These are phyloP conservation scores for Polydrusus pterygomalis DNA, from an alignment of 2,888 invertebrate species.

Conservation along the genomic window DNA sequence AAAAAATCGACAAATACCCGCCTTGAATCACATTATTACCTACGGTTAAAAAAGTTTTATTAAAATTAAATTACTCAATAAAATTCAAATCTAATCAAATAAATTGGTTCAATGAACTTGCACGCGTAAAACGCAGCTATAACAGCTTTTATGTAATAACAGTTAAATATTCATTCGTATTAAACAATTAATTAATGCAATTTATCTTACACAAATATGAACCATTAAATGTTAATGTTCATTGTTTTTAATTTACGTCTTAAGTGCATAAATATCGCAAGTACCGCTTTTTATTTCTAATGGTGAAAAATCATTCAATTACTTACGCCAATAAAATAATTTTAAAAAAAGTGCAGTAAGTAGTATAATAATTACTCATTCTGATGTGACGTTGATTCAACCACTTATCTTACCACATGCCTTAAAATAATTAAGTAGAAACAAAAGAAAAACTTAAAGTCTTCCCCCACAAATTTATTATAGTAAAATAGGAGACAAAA, in stretches of 20 bases:
- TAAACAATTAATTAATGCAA: slow-evolving; percentile 49
- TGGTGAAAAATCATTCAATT: not conserved
- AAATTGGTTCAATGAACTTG: slow-evolving; percentile 35
- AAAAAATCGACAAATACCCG: no score
- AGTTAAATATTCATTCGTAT: slow-evolving; percentile 48
- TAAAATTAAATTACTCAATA: slow-evolving; percentile 20
- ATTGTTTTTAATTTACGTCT: slow-evolving; percentile 15
- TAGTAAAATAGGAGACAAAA: no score
- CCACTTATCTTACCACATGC: no score
- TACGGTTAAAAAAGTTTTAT: no score
- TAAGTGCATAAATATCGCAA: slow-evolving; percentile 3
- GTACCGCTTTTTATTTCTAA: not conserved
- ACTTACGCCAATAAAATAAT: not conserved
- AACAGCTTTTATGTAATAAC: slow-evolving; percentile 50
- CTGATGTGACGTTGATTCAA: no score
- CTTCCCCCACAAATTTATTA: no score
- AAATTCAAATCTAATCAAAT: slow-evolving; percentile 40
- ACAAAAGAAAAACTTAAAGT: no score
- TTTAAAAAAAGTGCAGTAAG: not conserved
- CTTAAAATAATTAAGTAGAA: no score
- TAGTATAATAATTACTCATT: no score
- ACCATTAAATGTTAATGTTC: slow-evolving; percentile 27
- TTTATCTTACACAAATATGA: slow-evolving; percentile 43
- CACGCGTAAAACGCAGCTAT: slow-evolving; percentile 18
- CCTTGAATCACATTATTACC: no score